These are phyloP conservation scores for Festucalex cinctus DNA, from an alignment of 2,113 vertebrate species.

Conservation along the genomic window DNA sequence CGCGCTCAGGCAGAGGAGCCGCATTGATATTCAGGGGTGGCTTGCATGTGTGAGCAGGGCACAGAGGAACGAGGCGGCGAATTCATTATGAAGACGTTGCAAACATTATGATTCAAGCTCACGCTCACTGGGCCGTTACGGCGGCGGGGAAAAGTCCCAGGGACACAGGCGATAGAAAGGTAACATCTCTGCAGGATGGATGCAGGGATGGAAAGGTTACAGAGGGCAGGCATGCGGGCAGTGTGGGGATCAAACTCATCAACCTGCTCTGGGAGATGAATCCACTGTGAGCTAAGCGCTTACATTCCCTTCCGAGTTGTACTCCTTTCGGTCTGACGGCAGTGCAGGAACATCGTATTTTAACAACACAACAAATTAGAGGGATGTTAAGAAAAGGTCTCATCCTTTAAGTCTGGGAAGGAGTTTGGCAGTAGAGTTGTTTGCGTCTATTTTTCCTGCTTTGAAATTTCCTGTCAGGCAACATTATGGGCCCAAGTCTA, in stretches of 20 bases:
- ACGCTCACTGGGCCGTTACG: slow-evolving; percentile 29
- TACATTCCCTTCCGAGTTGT: background rate
- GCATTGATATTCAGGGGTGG: slow-evolving; percentile 49
- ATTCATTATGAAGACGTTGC: slow-evolving; percentile 55
- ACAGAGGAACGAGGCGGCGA: slow-evolving; percentile 41
- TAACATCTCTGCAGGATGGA: slow-evolving; percentile 26
- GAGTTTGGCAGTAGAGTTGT: background rate
- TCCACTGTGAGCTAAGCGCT: slow-evolving; percentile 8
- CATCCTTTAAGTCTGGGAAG: too few species aligned
- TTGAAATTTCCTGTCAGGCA: background rate
- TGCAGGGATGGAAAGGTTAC: slow-evolving; percentile 23
- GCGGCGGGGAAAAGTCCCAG: slow-evolving; percentile 10
- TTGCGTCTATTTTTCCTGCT: background rate
- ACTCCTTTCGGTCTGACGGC: background rate
- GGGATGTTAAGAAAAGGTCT: background rate
- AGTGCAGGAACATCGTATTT: background rate
- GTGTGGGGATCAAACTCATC: slow-evolving; percentile 54
- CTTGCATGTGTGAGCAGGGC: slow-evolving; percentile 31
- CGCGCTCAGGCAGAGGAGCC: slow-evolving; percentile 4
- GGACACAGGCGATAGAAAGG: slow-evolving; percentile 33
- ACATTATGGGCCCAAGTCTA: background rate
- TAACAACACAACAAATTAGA: background rate
- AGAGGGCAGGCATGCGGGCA: background rate
- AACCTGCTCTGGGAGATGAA: slow-evolving; percentile 16
- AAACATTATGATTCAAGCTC: slow-evolving; percentile 60